A percentile compares a stretch with the other conserved stretches of the same genome.
Evolutionary conservation across 2,113 vertebrate species (phyloP).

Genomic region (Ibidorhyncha struthersii): DNA sequence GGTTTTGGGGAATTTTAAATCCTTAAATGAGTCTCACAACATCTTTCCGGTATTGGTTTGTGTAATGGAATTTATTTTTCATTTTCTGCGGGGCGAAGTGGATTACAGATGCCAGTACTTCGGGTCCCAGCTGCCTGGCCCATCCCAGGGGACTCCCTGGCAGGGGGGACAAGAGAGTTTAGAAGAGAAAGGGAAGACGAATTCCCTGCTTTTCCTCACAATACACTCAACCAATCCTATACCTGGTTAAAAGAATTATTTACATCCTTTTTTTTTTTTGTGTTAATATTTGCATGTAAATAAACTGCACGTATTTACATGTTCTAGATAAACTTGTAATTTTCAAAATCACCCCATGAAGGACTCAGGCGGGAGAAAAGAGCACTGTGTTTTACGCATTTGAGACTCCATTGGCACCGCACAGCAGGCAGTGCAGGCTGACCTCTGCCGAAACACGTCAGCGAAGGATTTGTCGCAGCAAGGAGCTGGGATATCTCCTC

Average conservation of each 20-base stretch:
- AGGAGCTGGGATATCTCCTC: neutral
- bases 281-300: neutral
- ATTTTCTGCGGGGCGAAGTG: fast-evolving
- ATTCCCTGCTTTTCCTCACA: neutral
- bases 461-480: neutral
- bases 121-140: neutral
- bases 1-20: neutral
- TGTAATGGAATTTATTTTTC: neutral
- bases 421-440: neutral
- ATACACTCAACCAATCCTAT: neutral
- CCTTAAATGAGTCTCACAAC: neutral
- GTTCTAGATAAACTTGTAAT: neutral
- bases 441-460: neutral
- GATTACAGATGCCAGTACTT: neutral
- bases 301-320: neutral
- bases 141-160: neutral
- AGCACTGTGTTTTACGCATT: neutral
- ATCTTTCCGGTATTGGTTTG: neutral
- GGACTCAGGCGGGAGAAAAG: neutral
- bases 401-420: fast-evolving
- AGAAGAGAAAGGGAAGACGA: neutral
- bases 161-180: fast-evolving
- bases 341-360: neutral
- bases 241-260: neutral
- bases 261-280: neutral